Evolutionary conservation across 2,888 invertebrate genomes (phyloP), one percentile per base, ranked within the genome.

Genomic region (Lasioglossum villosulum): DNA sequence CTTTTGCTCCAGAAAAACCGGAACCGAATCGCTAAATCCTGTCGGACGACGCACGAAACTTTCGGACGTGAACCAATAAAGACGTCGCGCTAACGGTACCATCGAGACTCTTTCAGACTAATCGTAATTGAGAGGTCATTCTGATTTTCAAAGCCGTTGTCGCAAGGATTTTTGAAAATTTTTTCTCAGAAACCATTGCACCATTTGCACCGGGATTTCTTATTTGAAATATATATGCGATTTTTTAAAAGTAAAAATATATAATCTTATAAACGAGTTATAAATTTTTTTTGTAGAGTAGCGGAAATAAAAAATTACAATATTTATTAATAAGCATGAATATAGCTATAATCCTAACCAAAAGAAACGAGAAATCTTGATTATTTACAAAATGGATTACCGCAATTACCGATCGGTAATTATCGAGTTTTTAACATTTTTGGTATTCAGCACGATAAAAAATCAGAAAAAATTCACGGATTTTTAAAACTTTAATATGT

Each of bases 11-110:
- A 70, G 72, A 77, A 52, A 39, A 77, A 82, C 66, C 71, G 77
- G 75, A 77, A 82, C 70, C 42, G 56, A 80, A 37, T 48, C 52
- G 30, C 52, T 12, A 56, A 56, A 71, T 39, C 34, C 42, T 42
- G 6, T 71, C 45, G 71, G 59, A 19, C 30, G 42, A 74, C 45
- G 63, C 63, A 45, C 12, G 27, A 70, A 75, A 70, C 63, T 77
- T 80, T 59, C 42, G 37, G 12, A 14, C 52, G 48, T 30, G 37
- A 6, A 34, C 52, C 16, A 27, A 84, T 74, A 59, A 63, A 76
- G 77, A 70, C 59, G 45, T 39, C 59, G 48, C 70, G 8, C 63
- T 70, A 45, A 75, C 75, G 82, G 73, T 75, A 34, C 68, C 68
- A 5, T 70, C 70, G 5, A 39, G 12, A 12, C 19, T 34, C 66